phyloP scores from a whole-genome alignment of 2,113 vertebrate species.

The Crotalus helleri region DNA sequence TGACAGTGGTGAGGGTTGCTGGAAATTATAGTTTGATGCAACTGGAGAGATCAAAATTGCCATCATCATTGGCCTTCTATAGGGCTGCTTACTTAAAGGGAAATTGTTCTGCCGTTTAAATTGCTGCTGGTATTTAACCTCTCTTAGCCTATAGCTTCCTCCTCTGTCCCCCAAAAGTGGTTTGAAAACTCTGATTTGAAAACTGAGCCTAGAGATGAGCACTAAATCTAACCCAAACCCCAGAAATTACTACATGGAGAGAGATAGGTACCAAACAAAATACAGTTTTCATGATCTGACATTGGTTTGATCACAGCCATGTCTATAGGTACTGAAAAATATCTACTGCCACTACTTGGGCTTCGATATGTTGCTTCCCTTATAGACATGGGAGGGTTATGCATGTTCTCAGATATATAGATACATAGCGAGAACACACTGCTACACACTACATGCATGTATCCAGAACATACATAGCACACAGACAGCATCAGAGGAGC shows the following conservation, averaged over 20 bases:
- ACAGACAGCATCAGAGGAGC: not conserved
- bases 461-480: constrained; percentile 21
- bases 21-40: not conserved
- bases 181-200: not conserved
- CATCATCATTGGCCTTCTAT: not conserved
- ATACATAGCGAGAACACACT: constrained; percentile 9
- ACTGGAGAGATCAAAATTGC: not conserved
- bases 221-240: not conserved
- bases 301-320: not conserved
- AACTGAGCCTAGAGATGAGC: not conserved
- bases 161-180: not conserved
- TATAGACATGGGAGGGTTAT: constrained; percentile 21
- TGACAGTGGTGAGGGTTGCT: not conserved
- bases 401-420: constrained; percentile 7
- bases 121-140: not conserved
- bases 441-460: constrained; percentile 11
- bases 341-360: not conserved
- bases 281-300: constrained; percentile 5
- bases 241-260: not conserved
- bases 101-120: not conserved
- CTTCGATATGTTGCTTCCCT: constrained; percentile 23
- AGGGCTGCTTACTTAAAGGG: not conserved
- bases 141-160: not conserved
- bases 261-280: not conserved
- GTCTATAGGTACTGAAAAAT: constrained; percentile 30